Conservation (phyloP, 92 coral and sea anemone species). For the Parazoanthus swiftii region DNA sequence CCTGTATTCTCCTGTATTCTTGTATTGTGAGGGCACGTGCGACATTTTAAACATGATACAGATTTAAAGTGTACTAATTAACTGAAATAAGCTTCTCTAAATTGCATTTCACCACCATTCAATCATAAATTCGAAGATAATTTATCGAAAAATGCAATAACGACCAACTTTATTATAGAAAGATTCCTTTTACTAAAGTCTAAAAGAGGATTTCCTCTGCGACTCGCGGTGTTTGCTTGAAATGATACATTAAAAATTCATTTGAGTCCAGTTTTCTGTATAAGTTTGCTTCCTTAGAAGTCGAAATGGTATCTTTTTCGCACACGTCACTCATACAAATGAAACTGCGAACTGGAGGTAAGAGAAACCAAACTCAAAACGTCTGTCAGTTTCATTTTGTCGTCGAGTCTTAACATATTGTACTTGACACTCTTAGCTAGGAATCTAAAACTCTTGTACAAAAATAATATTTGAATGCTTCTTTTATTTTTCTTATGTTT, state of each 20-base stretch:
- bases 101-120: slow-evolving; percentile 53
- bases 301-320: slow-evolving; percentile 10
- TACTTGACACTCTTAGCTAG: background rate
- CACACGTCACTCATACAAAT: background rate
- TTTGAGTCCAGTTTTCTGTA: slow-evolving; percentile 9
- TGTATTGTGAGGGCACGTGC: slow-evolving; percentile 75
- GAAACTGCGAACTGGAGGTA: background rate
- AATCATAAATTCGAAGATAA: slow-evolving; percentile 65
- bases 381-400: background rate
- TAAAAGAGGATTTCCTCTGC: background rate
- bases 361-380: background rate
- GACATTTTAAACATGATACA: slow-evolving; percentile 50
- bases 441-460: background rate
- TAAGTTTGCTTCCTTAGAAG: slow-evolving; percentile 12
- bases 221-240: background rate
- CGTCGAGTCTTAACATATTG: too few species aligned
- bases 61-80: slow-evolving; percentile 56
- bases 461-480: too few species aligned
- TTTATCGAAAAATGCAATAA: slow-evolving; percentile 54
- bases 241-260: slow-evolving; percentile 30
- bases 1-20: slow-evolving; percentile 31
- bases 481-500: background rate
- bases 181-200: background rate
- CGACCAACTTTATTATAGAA: background rate
- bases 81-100: slow-evolving; percentile 53